Base-by-base conservation (phyloP, 1,140 invertebrate species). In the Rhizoglyphus robini region DNA sequence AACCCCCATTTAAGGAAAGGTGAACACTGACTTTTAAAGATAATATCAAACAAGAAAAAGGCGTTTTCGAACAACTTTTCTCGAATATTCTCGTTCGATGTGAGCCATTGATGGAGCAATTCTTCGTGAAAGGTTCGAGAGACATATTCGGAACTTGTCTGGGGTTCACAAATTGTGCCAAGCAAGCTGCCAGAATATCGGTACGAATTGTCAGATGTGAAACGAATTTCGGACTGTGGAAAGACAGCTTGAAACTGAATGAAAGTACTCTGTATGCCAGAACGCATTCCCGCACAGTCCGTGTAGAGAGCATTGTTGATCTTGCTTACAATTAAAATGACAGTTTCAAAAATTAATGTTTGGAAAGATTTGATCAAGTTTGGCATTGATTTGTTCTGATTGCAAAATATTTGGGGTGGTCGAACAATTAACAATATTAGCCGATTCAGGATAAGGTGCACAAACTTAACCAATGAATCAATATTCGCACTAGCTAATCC, bases 11-110 rank as follows among this genome's bases (percentile, higher is more conserved):
- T 70, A 85, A 83, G 27, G 86, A 83, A 57, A 96, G 74, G 72
- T 92, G 87, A 71, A 92, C 87, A 49, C 87, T 85, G 95, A 23
- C 89, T 90, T 72, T 93, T 90, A 1, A 90, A 78, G 73, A 94
- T 92, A 13, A 95, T 76, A 74, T 96, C 91, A 74, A 95, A 86
- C 71, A 95, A 82, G 70, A 93, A 86, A 90, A 91, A 95, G 0
- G 90, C 87, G 76, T 96, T 89, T 29, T 83, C 83, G 75, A 94
- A 84, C 0, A 90, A 87, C 8, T 88, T 76, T 70, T 96, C 90
- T 65, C 88, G 80, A 1, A 29, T 46, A 11, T 15, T 11, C 15
- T 51, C 48, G n/a, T 51, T 51, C 0, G 89, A 86, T 0, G 93
- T 86, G 0, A 92, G 86, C 90, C 90, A 95, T 73, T 95, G 90